Evolutionary conservation across 1,140 invertebrate genomes (phyloP).

Genomic region (Bombus sibiricus): DNA sequence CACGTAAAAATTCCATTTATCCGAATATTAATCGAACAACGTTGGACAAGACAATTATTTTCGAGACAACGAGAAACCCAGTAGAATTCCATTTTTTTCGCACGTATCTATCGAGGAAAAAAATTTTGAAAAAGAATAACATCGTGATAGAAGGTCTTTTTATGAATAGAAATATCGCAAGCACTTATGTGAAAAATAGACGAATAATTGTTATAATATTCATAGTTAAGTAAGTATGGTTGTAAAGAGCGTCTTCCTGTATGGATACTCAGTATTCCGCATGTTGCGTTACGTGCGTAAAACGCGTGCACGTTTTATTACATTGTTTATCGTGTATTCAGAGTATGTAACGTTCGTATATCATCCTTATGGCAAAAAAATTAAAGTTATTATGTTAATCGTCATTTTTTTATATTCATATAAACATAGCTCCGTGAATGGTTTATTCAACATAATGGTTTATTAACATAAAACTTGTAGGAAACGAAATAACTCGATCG

Average conservation of each 20-base stretch:
- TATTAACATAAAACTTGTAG: too few relatives aligned
- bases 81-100: too few relatives aligned
- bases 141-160: too few relatives aligned
- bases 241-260: background rate
- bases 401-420: too few relatives aligned
- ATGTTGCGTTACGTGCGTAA: background rate
- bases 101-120: too few relatives aligned
- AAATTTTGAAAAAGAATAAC: background rate
- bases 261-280: background rate
- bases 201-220: background rate
- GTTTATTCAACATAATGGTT: too few relatives aligned
- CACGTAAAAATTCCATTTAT: too few relatives aligned
- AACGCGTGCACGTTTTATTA: background rate
- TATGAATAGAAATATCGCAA: background rate
- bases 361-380: background rate
- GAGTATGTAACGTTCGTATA: background rate
- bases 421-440: too few relatives aligned
- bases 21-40: too few relatives aligned
- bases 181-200: background rate
- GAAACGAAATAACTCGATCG: too few relatives aligned
- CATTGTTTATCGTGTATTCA: background rate
- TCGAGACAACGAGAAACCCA: too few relatives aligned
- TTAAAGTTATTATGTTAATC: background rate
- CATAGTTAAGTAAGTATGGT: background rate
- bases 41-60: too few relatives aligned